Evolutionary conservation across 2,888 invertebrate genomes (phyloP).

Genomic region (Himalopsyche japonica): DNA sequence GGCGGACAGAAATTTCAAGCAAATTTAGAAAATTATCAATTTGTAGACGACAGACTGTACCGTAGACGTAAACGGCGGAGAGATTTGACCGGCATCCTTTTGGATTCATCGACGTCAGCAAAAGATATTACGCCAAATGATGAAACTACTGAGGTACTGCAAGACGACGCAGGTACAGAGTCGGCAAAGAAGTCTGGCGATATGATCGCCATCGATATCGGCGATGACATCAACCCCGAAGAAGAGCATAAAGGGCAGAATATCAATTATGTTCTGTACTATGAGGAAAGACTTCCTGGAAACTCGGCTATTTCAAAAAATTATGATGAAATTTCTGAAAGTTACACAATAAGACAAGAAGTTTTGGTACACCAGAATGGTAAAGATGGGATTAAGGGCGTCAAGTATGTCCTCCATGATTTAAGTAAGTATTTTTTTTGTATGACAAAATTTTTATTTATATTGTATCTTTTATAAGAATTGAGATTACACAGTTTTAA

Average conservation of each 20-base stretch:
- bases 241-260: slow-evolving; percentile 46
- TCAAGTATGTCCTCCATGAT: slow-evolving; percentile 54
- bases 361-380: slow-evolving; percentile 52
- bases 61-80: not conserved
- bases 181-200: not conserved
- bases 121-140: not conserved
- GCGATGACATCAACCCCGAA: slow-evolving; percentile 47
- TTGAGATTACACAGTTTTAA: not conserved
- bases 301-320: slow-evolving; percentile 46
- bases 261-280: slow-evolving; percentile 56
- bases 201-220: not conserved
- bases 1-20: not conserved
- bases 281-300: slow-evolving; percentile 53
- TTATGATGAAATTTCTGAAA: slow-evolving; percentile 48
- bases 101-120: not conserved
- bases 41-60: not conserved
- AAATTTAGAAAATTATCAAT: not conserved
- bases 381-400: slow-evolving; percentile 52
- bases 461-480: not conserved
- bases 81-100: not conserved
- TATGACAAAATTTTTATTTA: not conserved
- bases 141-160: not conserved
- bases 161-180: not conserved
- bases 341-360: slow-evolving; percentile 52
- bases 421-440: slow-evolving; percentile 50